Conservation (phyloP, 2,888 invertebrate species). For the Acleris holmiana region DNA sequence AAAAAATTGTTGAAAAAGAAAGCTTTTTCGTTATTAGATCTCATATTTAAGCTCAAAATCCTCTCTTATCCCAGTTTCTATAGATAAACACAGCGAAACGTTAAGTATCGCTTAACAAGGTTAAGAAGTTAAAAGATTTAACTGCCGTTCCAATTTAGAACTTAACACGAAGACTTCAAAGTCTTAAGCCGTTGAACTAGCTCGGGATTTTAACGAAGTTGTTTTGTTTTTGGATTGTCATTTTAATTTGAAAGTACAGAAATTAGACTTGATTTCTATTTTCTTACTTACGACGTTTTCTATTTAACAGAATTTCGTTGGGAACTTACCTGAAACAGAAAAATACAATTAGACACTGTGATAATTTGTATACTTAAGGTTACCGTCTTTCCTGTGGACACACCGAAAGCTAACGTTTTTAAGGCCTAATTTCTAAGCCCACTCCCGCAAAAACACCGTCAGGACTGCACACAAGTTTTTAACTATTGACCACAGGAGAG, state of each 20-base stretch:
- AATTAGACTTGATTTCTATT: neutral
- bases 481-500: no score
- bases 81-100: neutral
- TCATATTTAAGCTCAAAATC: neutral
- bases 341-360: neutral
- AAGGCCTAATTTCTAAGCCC: no score
- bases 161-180: neutral
- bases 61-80: neutral
- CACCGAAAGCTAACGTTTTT: no score
- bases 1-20: no score
- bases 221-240: slow-evolving; percentile 4
- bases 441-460: no score
- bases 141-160: slow-evolving; percentile 5
- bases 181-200: slow-evolving; percentile 2
- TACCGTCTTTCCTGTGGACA: no score
- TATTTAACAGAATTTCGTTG: neutral
- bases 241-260: slow-evolving; percentile 9
- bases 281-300: neutral
- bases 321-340: slow-evolving; percentile 28
- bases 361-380: neutral
- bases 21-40: no score
- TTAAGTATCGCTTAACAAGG: neutral
- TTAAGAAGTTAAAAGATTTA: neutral
- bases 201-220: slow-evolving; percentile 14
- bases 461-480: no score